These are phyloP conservation scores for Poecilia latipinna DNA, from an alignment of 2,113 vertebrate genomes.

Conservation along the genomic window DNA sequence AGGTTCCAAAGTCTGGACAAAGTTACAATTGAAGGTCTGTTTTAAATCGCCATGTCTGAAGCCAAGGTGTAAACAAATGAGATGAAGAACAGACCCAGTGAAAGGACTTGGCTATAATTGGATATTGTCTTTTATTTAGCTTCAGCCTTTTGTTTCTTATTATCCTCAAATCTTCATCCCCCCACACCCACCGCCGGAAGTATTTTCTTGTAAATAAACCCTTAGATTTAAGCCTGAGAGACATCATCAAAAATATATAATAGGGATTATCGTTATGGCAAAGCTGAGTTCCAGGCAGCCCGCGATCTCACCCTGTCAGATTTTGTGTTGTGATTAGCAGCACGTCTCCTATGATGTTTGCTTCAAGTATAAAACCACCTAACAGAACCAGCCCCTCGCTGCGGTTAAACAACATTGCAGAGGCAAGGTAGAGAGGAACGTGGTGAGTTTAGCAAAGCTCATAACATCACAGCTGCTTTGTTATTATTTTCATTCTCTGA, in stretches of 20 bases:
- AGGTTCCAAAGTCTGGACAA: not conserved
- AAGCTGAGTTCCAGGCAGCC: not conserved
- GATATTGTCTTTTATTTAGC: not conserved
- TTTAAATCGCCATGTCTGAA: not conserved
- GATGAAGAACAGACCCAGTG: not conserved
- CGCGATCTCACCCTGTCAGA: not conserved
- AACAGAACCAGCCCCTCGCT: constrained; percentile 14
- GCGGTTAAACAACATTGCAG: constrained; percentile 23
- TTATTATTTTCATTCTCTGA: constrained; percentile 57
- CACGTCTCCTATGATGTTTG: constrained; percentile 17
- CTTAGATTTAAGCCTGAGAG: not conserved
- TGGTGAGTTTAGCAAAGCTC: constrained; percentile 24
- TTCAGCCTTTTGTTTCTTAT: not conserved
- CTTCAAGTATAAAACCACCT: constrained; percentile 21
- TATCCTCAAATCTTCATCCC: not conserved
- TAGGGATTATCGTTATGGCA: not conserved
- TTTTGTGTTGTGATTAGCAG: constrained; percentile 16
- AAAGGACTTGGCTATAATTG: not conserved
- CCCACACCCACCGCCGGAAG: not conserved
- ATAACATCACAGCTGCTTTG: constrained; percentile 28
- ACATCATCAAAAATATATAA: not conserved
- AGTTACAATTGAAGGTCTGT: not conserved
- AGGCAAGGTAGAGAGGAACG: constrained; percentile 14
- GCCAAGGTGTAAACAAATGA: not conserved
- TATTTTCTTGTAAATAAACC: not conserved